Conservation (phyloP, 2,113 vertebrate genomes). For the Myocastor coypus region DNA sequence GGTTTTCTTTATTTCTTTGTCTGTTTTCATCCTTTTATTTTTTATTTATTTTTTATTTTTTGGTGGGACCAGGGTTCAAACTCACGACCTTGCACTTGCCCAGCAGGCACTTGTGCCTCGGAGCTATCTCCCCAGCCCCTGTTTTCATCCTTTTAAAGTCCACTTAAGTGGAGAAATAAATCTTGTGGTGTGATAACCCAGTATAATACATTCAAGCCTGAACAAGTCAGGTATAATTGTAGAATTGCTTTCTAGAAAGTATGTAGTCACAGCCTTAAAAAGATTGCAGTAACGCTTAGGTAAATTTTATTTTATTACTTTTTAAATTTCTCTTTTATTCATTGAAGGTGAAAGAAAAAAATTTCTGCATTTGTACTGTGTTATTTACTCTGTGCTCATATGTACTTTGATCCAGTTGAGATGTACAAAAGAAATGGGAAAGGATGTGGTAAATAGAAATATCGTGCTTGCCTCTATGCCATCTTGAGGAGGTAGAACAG, state of each 20-base stretch:
- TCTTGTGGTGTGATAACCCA: not conserved
- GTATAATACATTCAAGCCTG: slow-evolving; percentile 22
- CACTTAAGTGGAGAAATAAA: not conserved
- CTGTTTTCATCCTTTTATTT: slow-evolving; percentile 14
- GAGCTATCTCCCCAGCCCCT: no score
- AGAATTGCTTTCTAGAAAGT: slow-evolving; percentile 43
- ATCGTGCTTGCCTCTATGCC: not conserved
- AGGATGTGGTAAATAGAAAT: not conserved
- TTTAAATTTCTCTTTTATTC: not conserved
- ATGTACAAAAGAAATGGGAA: not conserved
- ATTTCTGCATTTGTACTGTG: not conserved
- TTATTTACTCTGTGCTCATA: not conserved
- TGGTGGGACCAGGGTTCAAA: no score
- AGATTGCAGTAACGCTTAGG: not conserved
- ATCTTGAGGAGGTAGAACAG: not conserved
- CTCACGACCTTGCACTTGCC: no score
- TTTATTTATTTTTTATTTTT: no score
- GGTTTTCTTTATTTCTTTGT: not conserved
- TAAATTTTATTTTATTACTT: slow-evolving; percentile 3
- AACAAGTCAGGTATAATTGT: slow-evolving; percentile 50
- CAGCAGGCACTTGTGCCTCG: no score
- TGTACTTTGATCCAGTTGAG: slow-evolving; percentile 13
- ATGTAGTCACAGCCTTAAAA: not conserved
- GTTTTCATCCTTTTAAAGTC: slow-evolving; percentile 7
- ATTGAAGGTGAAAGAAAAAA: not conserved